Evolutionary conservation across 2,888 invertebrate species (phyloP).

Genomic region (Diarsia brunnea): DNA sequence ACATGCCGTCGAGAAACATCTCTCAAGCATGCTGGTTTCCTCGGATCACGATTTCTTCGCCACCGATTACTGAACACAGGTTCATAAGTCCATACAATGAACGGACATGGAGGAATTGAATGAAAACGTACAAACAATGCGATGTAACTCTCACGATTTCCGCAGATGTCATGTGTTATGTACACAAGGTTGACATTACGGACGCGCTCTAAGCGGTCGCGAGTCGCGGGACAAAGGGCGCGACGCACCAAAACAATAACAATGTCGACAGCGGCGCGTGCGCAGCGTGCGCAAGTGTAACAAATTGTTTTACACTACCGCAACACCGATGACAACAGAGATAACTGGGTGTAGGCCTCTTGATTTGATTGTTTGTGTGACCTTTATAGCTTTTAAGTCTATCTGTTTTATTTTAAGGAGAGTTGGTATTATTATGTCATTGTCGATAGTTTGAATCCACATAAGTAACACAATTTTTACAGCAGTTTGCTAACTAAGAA

Average conservation of each 20-base stretch:
- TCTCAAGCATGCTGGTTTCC: too few relatives aligned
- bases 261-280: conserved; percentile 81
- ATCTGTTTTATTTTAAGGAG: neutral
- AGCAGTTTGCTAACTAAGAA: neutral
- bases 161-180: conserved; percentile 71
- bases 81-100: conserved; percentile 41
- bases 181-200: conserved; percentile 74
- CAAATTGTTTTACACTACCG: conserved; percentile 76
- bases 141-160: conserved; percentile 74
- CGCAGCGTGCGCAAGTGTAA: conserved; percentile 80
- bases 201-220: conserved; percentile 76
- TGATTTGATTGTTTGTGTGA: conserved; percentile 16
- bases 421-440: neutral
- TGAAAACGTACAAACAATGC: conserved; percentile 63
- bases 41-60: too few relatives aligned
- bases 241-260: conserved; percentile 85
- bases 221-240: conserved; percentile 78
- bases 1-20: too few relatives aligned
- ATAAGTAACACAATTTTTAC: neutral
- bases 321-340: conserved; percentile 38
- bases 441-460: neutral
- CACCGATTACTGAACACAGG: neutral
- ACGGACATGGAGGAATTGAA: conserved; percentile 51
- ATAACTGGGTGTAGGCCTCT: conserved; percentile 18
- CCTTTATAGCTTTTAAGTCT: neutral